Evolutionary conservation across 2,888 invertebrate species (phyloP), one percentile per base, ranked within the genome.

Genomic region (Mesochorus sp.): DNA sequence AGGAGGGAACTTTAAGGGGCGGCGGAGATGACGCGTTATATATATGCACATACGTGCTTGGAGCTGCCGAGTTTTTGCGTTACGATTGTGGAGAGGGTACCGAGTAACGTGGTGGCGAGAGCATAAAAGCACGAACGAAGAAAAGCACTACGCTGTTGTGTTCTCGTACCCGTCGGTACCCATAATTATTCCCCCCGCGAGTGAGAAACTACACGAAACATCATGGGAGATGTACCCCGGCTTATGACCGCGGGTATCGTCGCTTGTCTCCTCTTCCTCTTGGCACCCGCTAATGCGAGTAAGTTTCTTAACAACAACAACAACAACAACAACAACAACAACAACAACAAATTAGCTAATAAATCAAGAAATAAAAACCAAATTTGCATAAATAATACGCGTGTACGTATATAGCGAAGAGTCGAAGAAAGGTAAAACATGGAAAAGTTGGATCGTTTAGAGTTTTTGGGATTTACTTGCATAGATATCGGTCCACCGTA

Each of bases 81-180:
- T 34, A 44, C 49, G 66, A 74, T n/a, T n/a, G n/a, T 79, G 72
- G 76, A 73, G 80, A 77, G 61, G 83, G 62, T 28, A 51, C 14
- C 26, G 66, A 66, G 44, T 42, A 4, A 47, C 84, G 87, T 85
- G 84, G 81, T 82, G 81, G 82, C 87, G 88, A 89, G 87, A 89
- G 87, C 89, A 90, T 90, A 91, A 89, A 90, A 90, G 89, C 89
- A 81, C 84, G 80, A 76, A 83, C 86, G 77, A 86, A 86, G 88
- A 89, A 90, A 90, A 88, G 84, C 88, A 81, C 82, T 80, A 82
- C 87, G 89, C 88, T 90, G 88, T 89, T 88, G 89, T 89, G 84
- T 87, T 88, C 88, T 87, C 81, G 83, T 84, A 85, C 82, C 82
- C 84, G 84, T 83, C 80, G 84, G 76, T 55, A 68, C 75, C n/a